Evolutionary conservation across 2,888 invertebrate species (phyloP), one percentile per base, ranked within the genome.

Genomic region (Rapana venosa): DNA sequence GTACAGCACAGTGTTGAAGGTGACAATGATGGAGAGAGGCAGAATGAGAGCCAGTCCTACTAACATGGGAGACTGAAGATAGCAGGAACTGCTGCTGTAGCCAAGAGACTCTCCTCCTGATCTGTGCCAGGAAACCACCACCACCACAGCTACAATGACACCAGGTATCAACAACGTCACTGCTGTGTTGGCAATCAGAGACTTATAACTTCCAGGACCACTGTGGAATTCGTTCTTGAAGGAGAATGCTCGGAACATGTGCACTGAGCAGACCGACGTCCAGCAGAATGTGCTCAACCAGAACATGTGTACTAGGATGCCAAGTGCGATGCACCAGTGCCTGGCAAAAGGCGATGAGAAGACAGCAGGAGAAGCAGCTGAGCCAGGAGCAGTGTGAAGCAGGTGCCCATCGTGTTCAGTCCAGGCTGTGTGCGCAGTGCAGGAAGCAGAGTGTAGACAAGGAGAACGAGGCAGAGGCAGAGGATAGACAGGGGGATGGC

Each of bases 201-300:
- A 20, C 2, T 20, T 26, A 17, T n/a, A 61, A 58, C n/a, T n/a
- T 11, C 17, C 56, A n/a, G 26, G 77, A 26, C 30, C 32, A 17
- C 20, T 58, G n/a, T 58, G n/a, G 58, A 6, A 30, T 20, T 13
- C 17, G 30, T 32, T 88, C 35, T 85, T 90, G 88, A 70, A 87
- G 32, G 90, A 88, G 84, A 90, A 90, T 13, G 74, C 58, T 8
- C 77, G 70, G 87, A 88, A 90, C 90, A 90, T 90, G 90, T 88
- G 88, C 56, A 47, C 13, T 26, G 88, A 77, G 83, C 88, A 90
- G 30, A 90, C 66, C 47, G 22, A 36, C n/a, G 81, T 90, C 88
- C 90, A 90, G 70, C 61, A 81, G 74, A 90, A 90, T 6, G n/a
- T 61, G 36, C 87, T 83, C 20, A 90, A 81, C 90, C 90, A 90